These are phyloP conservation scores for Scortum barcoo DNA, from an alignment of 2,113 vertebrate genomes.

Conservation along the genomic window DNA sequence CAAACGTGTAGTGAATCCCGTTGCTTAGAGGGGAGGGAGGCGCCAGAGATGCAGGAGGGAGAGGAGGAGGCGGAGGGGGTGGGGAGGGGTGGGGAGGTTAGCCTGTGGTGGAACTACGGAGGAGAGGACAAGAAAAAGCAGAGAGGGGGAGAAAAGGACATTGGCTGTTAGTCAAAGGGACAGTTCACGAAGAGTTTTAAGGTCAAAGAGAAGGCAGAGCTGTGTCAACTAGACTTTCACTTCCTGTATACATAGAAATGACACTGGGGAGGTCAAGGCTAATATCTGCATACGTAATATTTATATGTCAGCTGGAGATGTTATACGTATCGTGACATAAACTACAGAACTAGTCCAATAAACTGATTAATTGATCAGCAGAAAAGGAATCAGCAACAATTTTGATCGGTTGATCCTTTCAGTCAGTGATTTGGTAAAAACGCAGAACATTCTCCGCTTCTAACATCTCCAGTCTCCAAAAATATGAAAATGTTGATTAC, in stretches of 20 bases:
- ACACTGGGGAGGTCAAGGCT: background rate
- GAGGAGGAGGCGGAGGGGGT: slow-evolving; percentile 86
- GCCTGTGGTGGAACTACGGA: slow-evolving; percentile 90
- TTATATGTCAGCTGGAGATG: no score
- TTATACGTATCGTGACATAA: no score
- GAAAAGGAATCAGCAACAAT: no score
- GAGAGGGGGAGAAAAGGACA: slow-evolving; percentile 61
- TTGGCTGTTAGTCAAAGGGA: slow-evolving; percentile 41
- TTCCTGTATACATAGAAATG: background rate
- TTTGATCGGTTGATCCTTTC: no score
- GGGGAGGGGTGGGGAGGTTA: slow-evolving; percentile 87
- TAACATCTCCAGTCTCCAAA: no score
- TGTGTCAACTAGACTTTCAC: background rate
- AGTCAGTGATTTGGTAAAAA: no score
- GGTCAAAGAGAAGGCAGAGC: background rate
- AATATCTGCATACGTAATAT: no score
- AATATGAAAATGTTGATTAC: no score
- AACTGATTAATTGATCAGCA: background rate
- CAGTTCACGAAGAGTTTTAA: slow-evolving; percentile 1
- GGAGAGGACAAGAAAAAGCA: slow-evolving; percentile 83
- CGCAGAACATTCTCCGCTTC: no score
- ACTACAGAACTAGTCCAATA: background rate
- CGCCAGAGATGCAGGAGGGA: slow-evolving; percentile 81
- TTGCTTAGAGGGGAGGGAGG: slow-evolving; percentile 91
- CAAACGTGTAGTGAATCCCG: slow-evolving; percentile 99